Conservation (phyloP, 2,888 invertebrate species). For the Volucella zonaria region DNA sequence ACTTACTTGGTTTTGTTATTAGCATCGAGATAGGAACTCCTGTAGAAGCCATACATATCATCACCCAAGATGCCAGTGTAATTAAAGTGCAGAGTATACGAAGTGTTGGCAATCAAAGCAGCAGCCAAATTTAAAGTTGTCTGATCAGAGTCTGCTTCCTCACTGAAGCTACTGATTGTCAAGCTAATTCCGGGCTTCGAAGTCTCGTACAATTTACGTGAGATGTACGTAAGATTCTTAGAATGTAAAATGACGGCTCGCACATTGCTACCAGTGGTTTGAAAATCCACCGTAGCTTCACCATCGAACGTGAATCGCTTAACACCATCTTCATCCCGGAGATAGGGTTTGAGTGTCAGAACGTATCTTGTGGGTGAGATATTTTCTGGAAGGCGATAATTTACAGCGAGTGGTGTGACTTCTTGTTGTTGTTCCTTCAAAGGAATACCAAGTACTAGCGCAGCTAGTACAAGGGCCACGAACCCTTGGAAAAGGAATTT, state of each 20-base stretch:
- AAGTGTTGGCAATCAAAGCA: constrained; percentile 77
- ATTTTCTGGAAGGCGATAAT: constrained; percentile 78
- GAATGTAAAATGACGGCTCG: constrained; percentile 78
- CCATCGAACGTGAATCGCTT: constrained; percentile 77
- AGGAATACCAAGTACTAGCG: constrained; percentile 38
- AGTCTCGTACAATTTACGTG: constrained; percentile 33
- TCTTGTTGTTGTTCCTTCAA: constrained; percentile 2
- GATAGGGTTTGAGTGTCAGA: constrained; percentile 83
- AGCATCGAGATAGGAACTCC: constrained; percentile 80
- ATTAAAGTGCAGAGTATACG: constrained; percentile 83
- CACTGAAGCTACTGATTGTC: constrained; percentile 72
- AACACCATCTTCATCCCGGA: constrained; percentile 75
- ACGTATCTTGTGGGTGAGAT: constrained; percentile 84
- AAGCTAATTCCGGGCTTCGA: constrained; percentile 68
- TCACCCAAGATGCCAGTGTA: constrained; percentile 84
- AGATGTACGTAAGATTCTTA: not conserved
- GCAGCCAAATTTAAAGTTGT: constrained; percentile 81
- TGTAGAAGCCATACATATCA: constrained; percentile 84
- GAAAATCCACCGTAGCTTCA: constrained; percentile 82
- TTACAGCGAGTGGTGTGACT: not conserved
- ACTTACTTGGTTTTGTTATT: constrained; percentile 80
- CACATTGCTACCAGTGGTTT: constrained; percentile 81
- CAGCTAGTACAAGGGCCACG: constrained; percentile 14
- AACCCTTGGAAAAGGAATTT: constrained; percentile 2
- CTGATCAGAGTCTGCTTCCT: constrained; percentile 80